These are phyloP conservation scores for Cichlasoma orientale DNA, from an alignment of 2,797 vertebrate genomes.

Conservation along the genomic window DNA sequence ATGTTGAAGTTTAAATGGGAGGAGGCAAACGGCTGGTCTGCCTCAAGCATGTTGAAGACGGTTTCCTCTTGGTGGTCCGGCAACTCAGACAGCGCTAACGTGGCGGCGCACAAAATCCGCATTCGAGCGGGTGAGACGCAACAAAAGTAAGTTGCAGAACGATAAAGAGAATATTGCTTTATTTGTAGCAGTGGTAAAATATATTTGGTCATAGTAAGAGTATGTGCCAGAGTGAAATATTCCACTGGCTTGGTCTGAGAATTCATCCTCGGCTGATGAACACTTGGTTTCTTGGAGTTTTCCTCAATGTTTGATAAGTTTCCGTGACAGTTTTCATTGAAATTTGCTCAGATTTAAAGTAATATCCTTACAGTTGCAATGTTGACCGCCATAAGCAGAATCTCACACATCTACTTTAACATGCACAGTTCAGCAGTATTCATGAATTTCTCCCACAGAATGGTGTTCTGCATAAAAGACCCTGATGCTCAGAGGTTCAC, in stretches of 20 bases:
- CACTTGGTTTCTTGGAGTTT: background rate
- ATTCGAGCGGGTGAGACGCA: slow-evolving; percentile 82
- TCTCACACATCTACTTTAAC: background rate
- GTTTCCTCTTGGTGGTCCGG: slow-evolving; percentile 80
- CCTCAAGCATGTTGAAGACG: slow-evolving; percentile 72
- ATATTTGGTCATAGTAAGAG: too few relatives aligned
- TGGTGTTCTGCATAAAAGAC: slow-evolving; percentile 79
- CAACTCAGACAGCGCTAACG: slow-evolving; percentile 39
- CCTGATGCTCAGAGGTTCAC: slow-evolving; percentile 37
- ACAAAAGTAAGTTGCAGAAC: slow-evolving; percentile 67
- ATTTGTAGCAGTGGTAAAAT: too few relatives aligned
- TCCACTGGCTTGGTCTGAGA: background rate
- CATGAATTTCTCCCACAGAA: slow-evolving; percentile 53
- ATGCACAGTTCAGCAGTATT: background rate
- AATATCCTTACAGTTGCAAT: background rate
- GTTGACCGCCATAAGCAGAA: background rate
- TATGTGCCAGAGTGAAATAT: background rate
- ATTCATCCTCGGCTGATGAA: too few relatives aligned
- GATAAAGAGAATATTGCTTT: background rate
- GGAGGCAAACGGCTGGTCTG: slow-evolving; percentile 71
- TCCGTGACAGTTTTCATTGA: background rate
- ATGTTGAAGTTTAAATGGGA: slow-evolving; percentile 82
- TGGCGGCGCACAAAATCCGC: slow-evolving; percentile 79
- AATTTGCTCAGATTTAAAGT: background rate
- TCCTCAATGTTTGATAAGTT: background rate